These are phyloP conservation scores for Eupeodes luniger DNA, from an alignment of 2,888 invertebrate genomes.

Conservation along the genomic window DNA sequence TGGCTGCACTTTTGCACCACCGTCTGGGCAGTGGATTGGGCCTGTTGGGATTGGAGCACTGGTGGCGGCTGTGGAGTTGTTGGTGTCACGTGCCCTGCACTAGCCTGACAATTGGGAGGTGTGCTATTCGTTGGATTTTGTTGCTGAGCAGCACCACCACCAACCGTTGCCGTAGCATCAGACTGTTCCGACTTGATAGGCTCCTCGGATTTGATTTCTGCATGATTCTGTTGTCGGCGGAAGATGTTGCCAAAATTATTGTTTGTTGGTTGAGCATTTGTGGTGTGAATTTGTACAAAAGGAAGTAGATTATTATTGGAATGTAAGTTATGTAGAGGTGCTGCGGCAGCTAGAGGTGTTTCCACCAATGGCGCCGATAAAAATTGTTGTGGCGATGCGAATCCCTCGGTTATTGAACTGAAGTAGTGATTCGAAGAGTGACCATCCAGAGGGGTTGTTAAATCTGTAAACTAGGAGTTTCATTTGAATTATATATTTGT, in stretches of 20 bases:
- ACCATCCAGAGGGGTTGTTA: slow-evolving; percentile 61
- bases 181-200: slow-evolving; percentile 82
- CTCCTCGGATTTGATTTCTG: slow-evolving; percentile 84
- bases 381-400: slow-evolving; percentile 58
- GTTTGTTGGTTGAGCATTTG: slow-evolving; percentile 80
- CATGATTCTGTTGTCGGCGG: slow-evolving; percentile 79
- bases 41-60: not conserved
- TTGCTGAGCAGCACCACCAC: slow-evolving; percentile 38
- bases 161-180: slow-evolving; percentile 58
- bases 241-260: slow-evolving; percentile 81
- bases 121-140: slow-evolving; percentile 45
- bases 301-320: slow-evolving; percentile 77
- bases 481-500: not conserved
- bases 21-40: slow-evolving; percentile 29
- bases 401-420: slow-evolving; percentile 68
- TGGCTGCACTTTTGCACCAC: slow-evolving; percentile 79
- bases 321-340: slow-evolving; percentile 40
- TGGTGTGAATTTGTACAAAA: slow-evolving; percentile 83
- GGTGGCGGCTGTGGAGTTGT: slow-evolving; percentile 2
- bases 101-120: slow-evolving; percentile 39
- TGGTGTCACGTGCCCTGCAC: slow-evolving; percentile 46
- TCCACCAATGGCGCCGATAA: slow-evolving; percentile 32
- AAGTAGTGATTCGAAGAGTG: slow-evolving; percentile 70
- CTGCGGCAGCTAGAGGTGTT: slow-evolving; percentile 38
- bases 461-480: slow-evolving; percentile 63